A percentile compares a stretch with the other conserved stretches of the same genome.
phyloP scores from a whole-genome alignment of 1,140 invertebrate species.

The Elymnias hypermnestra region DNA sequence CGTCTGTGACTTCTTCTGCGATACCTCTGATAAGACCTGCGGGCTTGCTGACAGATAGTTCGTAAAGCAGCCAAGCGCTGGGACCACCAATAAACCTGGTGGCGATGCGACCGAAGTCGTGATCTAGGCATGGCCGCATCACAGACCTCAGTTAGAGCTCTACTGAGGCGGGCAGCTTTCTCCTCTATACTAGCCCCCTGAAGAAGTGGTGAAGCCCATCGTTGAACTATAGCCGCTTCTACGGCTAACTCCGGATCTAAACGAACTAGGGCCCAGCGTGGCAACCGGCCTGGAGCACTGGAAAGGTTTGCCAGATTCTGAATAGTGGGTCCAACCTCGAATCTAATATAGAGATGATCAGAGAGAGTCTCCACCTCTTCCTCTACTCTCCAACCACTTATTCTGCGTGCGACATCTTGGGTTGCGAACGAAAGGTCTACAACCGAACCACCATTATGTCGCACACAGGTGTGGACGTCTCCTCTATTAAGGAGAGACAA shows the following conservation, averaged over 20 bases:
- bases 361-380: not conserved
- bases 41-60: too few relatives aligned
- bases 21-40: too few relatives aligned
- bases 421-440: slow-evolving; percentile 16
- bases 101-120: not conserved
- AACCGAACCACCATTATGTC: slow-evolving; percentile 12
- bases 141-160: too few relatives aligned
- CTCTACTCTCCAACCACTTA: slow-evolving; percentile 15
- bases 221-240: too few relatives aligned
- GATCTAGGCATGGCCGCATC: not conserved
- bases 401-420: not conserved
- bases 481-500: slow-evolving; percentile 4
- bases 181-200: too few relatives aligned
- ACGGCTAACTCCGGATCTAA: too few relatives aligned
- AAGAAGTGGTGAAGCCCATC: too few relatives aligned
- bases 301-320: not conserved
- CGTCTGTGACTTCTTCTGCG: too few relatives aligned
- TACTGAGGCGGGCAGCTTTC: too few relatives aligned
- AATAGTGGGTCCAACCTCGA: not conserved
- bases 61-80: too few relatives aligned
- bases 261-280: too few relatives aligned
- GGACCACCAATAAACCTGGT: too few relatives aligned
- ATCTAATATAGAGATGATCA: not conserved
- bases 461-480: not conserved
- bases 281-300: not conserved